Conservation (phyloP, 2,888 invertebrate species). For the Trimorus sp. region DNA sequence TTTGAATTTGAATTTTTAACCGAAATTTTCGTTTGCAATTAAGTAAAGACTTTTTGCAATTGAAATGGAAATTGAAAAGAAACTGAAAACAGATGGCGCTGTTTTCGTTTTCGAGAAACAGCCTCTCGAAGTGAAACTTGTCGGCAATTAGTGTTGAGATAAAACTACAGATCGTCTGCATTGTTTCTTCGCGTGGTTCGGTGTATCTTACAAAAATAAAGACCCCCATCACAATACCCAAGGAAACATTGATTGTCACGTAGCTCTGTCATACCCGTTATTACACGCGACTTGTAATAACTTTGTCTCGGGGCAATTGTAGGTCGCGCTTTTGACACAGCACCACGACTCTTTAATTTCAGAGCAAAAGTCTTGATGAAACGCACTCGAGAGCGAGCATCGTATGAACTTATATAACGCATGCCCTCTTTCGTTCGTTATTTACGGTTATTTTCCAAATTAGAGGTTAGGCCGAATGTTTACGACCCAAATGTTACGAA, state of each 20-base stretch:
- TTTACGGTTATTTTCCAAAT: too few species aligned
- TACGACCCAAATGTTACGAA: too few species aligned
- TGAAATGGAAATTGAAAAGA: too few species aligned
- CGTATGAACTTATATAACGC: not conserved
- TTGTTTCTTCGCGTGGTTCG: not conserved
- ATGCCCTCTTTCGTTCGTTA: not conserved
- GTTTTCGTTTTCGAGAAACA: too few species aligned
- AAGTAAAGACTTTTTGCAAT: too few species aligned
- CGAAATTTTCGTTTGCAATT: too few species aligned
- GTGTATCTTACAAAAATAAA: constrained; percentile 8
- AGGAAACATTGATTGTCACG: constrained; percentile 57
- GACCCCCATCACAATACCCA: constrained; percentile 35
- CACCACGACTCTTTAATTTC: constrained; percentile 24
- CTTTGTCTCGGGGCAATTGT: constrained; percentile 42
- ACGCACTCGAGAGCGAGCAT: not conserved
- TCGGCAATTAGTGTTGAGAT: constrained; percentile 1
- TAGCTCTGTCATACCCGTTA: constrained; percentile 36
- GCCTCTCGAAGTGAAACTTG: constrained; percentile 40
- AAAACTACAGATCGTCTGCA: constrained; percentile 11
- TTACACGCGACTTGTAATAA: constrained; percentile 36
- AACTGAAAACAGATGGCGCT: too few species aligned
- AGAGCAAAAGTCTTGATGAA: constrained; percentile 4
- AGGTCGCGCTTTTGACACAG: constrained; percentile 43
- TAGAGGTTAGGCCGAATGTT: too few species aligned
- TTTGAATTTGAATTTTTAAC: too few species aligned